A percentile compares a stretch with the other conserved stretches of the same genome.
These are phyloP conservation scores for Sphecodes monilicornis DNA, from an alignment of 2,888 invertebrate genomes.

Conservation along the genomic window DNA sequence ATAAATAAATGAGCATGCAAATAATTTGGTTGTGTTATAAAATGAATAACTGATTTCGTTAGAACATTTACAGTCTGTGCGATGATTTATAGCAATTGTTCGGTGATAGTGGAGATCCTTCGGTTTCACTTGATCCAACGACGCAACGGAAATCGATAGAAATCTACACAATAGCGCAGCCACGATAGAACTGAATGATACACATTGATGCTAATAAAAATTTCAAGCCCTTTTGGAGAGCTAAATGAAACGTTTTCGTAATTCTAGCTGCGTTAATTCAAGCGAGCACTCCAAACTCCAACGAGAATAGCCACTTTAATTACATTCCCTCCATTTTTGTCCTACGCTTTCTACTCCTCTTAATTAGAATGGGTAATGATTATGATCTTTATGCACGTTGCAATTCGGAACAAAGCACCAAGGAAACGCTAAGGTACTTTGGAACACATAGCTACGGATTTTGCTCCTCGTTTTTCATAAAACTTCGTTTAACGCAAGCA, in stretches of 20 bases:
- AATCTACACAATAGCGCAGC: not conserved
- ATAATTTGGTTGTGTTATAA: not conserved
- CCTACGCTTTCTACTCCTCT: slow-evolving; percentile 14
- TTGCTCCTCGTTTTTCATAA: slow-evolving; percentile 3
- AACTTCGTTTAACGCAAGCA: not conserved
- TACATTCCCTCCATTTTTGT: slow-evolving; percentile 13
- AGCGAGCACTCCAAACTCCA: slow-evolving; percentile 2
- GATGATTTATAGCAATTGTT: not conserved
- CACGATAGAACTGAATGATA: not conserved
- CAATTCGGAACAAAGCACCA: not conserved
- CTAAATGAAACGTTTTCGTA: slow-evolving; percentile 5
- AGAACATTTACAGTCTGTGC: not conserved
- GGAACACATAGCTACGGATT: not conserved
- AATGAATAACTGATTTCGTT: not conserved
- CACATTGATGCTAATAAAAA: not conserved
- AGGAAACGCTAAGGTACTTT: not conserved
- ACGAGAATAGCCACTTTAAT: slow-evolving; percentile 29
- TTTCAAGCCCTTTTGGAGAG: not conserved
- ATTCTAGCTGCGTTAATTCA: slow-evolving; percentile 16
- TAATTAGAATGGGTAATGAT: slow-evolving; percentile 25
- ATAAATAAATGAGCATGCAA: not conserved
- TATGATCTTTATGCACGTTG: slow-evolving; percentile 1
- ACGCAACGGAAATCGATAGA: not conserved
- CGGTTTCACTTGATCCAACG: not conserved
- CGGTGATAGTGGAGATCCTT: not conserved